Evolutionary conservation across 2,797 vertebrate genomes (phyloP), one percentile per base, ranked within the genome.

Genomic region (Melanotaenia pygmaea): DNA sequence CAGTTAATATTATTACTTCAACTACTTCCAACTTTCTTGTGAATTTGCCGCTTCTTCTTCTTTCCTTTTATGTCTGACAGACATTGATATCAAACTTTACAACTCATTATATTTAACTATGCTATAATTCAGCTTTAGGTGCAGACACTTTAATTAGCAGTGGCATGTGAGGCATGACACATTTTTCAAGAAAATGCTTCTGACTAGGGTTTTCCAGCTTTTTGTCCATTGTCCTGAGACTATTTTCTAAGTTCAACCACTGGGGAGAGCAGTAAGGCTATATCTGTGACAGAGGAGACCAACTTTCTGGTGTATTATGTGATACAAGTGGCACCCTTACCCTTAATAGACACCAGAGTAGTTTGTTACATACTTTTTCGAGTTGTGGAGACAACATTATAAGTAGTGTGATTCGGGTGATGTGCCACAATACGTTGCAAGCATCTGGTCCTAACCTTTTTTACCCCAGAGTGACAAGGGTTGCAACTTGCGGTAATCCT

Each of bases 51-150:
- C 81, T 69, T 77, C 68, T 70, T 76, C 79, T 78, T 79, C 68
- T 70, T 65, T 70, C 63, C 68, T 81, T 85, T 87, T 89, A 88
- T 89, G 84, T 86, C 86, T 88, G 43, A 64, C 70, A 87, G 89
- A 81, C 82, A 89, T 81, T 75, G 80, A 86, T 89, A 77, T 87
- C 79, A 88, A 90, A 90, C 83, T 87, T 81, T 88, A 79, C 80
- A 87, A 85, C 87, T 88, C 91, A 89, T 88, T 88, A 86, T 77
- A 68, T 82, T 89, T 92, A 89, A 91, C 88, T 89, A 77, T 81
- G 86, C 91, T 83, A 90, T 91, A 93, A 91, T 86, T 93, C 84
- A 89, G 79, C 80, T 91, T 86, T 83, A 90, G 82, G 70, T 86
- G 82, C 74, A 76, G 90, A 87, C 89, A 88, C 72, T 90, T 91